Base-by-base conservation (phyloP, 2,113 vertebrate genomes). In the Chaetura pelagica region DNA sequence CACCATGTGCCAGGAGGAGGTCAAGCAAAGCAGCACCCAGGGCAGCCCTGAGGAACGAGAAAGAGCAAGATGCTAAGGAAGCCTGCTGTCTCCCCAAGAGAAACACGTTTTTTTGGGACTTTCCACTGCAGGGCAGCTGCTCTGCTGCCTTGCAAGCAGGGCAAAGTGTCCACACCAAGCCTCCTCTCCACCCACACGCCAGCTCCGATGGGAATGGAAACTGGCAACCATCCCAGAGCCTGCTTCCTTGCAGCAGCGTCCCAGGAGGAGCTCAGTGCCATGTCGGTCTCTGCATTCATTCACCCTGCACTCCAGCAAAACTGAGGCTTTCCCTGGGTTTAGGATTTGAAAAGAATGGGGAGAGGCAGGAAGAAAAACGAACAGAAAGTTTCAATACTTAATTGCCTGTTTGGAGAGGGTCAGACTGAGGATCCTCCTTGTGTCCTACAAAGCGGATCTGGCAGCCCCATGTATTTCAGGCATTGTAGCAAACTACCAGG, bases 311-410 rank as follows among this genome's bases (percentile, higher is more conserved):
- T 40, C 34, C 51, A 27, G 84, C 71, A 9, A 48, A 48, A 55
- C 52, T 5, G 8, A 9, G 67, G 59, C 67, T 76, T 18, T 58
- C 63, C 76, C 21, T 16, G 55, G 27, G 0, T 57, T 30, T 46
- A 12, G 0, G 5, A 2, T 69, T 69, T 24, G 1, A 24, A 77
- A 96, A 80, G 72, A 90, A 95, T 44, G 51, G 52, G 93, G 94
- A 93, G 76, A n/a, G 86, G 86, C 73, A 78, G 82, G 87, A 95
- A 85, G 75, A 84, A 32, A 74, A 74, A 23, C 0, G 7, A 92
- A 59, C 26, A 48, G 55, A 63, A 83, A 77, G 66, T 81, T 80
- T 88, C 35, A 10, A 12, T 63, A 40, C 32, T 62, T 32, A 26
- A 58, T 17, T 15, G 30, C 24, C 63, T 30, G 10, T 8, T 17